These are phyloP conservation scores for Callimorpha dominula DNA, from an alignment of 2,888 invertebrate species.

Conservation along the genomic window DNA sequence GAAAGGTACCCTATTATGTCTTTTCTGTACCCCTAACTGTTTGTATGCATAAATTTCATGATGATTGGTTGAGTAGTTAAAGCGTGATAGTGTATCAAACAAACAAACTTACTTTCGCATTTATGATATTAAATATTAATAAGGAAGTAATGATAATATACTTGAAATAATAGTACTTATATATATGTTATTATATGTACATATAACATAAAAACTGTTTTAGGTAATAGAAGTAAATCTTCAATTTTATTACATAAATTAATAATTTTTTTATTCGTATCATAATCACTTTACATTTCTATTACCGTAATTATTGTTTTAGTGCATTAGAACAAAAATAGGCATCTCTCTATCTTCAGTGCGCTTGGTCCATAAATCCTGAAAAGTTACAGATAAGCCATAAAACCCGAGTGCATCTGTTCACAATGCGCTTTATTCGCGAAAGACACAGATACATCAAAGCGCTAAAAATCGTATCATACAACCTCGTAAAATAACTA, in stretches of 20 bases:
- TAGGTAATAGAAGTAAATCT: neutral
- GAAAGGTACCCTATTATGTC: too few species aligned
- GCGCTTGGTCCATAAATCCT: conserved; percentile 44
- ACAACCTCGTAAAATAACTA: conserved; percentile 9
- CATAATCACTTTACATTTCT: neutral
- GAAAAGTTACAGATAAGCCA: conserved; percentile 52
- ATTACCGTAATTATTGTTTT: neutral
- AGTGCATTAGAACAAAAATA: conserved; percentile 16
- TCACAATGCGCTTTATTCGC: conserved; percentile 45
- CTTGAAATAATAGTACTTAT: too few species aligned
- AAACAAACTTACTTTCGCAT: too few species aligned
- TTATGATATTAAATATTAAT: too few species aligned
- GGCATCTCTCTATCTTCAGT: conserved; percentile 34
- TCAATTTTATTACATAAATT: neutral
- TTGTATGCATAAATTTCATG: too few species aligned
- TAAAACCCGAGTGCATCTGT: conserved; percentile 50
- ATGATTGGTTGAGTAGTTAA: too few species aligned
- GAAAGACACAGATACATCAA: conserved; percentile 14
- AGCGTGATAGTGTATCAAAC: too few species aligned
- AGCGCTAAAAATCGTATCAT: neutral
- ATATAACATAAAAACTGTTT: too few species aligned
- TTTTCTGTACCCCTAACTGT: too few species aligned
- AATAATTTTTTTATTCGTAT: neutral
- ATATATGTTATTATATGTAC: neutral
- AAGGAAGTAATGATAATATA: neutral